Evolutionary conservation across 2,888 invertebrate genomes (phyloP).

Genomic region (Dolichomitus sp.): DNA sequence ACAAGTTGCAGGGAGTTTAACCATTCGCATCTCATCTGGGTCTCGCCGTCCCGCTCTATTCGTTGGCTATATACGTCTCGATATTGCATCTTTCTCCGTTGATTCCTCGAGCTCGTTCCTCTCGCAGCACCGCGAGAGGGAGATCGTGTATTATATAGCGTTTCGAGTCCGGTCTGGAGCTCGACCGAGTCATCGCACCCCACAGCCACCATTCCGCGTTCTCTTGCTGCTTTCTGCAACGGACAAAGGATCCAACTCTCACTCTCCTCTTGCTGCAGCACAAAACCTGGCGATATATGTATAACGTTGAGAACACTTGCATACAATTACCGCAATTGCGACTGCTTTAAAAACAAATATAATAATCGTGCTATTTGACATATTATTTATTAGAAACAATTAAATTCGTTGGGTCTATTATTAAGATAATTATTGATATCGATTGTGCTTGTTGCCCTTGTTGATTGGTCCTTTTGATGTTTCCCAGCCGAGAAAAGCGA

Average conservation of each 20-base stretch:
- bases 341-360: too few species aligned
- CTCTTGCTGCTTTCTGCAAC: background rate
- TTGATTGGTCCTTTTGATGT: background rate
- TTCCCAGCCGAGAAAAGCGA: conserved; percentile 28
- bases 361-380: too few species aligned
- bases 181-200: conserved; percentile 67
- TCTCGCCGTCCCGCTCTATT: background rate
- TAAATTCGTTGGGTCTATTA: too few species aligned
- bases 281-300: background rate
- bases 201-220: conserved; percentile 41
- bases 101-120: background rate
- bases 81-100: background rate
- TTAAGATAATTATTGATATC: too few species aligned
- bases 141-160: conserved; percentile 27
- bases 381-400: too few species aligned
- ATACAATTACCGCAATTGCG: background rate
- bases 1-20: background rate
- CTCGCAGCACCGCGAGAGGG: conserved; percentile 17
- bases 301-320: background rate
- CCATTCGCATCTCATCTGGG: background rate
- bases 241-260: conserved; percentile 17
- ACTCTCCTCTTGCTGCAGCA: background rate
- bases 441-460: background rate
- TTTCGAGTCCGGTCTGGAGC: conserved; percentile 51
- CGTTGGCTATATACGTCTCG: background rate